Evolutionary conservation across 2,797 vertebrate species (phyloP).

Genomic region (Poecilia velifera): DNA sequence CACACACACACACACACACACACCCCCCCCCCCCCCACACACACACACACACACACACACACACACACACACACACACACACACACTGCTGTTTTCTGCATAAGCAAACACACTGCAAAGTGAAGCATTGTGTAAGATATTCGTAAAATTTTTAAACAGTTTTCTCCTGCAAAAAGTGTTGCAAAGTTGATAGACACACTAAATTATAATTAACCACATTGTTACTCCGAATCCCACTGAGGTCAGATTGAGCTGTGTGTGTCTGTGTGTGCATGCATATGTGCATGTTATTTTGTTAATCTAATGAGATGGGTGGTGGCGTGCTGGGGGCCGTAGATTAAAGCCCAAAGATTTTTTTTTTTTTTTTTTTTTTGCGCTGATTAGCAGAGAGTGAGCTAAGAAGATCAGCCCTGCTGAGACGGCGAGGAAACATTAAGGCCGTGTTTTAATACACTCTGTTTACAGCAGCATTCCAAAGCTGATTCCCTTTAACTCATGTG

Average conservation of each 20-base stretch:
- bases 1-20: slow-evolving; percentile 58
- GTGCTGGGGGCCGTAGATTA: slow-evolving; percentile 76
- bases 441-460: slow-evolving; percentile 66
- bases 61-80: slow-evolving; percentile 56
- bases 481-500: slow-evolving; percentile 56
- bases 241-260: slow-evolving; percentile 58
- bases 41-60: slow-evolving; percentile 59
- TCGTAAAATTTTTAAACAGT: no score
- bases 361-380: slow-evolving; percentile 63
- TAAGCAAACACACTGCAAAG: slow-evolving; percentile 5
- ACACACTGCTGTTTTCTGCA: slow-evolving; percentile 10
- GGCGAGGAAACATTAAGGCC: slow-evolving; percentile 75
- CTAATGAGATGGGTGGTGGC: slow-evolving; percentile 77
- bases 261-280: slow-evolving; percentile 52
- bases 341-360: slow-evolving; percentile 63
- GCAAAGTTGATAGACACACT: slow-evolving; percentile 7
- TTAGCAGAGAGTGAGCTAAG: slow-evolving; percentile 83
- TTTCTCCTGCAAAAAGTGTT: not conserved
- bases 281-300: slow-evolving; percentile 80
- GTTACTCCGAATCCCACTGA: slow-evolving; percentile 52
- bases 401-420: slow-evolving; percentile 75
- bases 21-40: no score
- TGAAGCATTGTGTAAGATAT: not conserved
- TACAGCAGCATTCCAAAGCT: slow-evolving; percentile 73
- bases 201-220: slow-evolving; percentile 36